A percentile compares a stretch with the other conserved stretches of the same genome.
Evolutionary conservation across 1,140 invertebrate genomes (phyloP).

Genomic region (Gonioctena quinquepunctata): DNA sequence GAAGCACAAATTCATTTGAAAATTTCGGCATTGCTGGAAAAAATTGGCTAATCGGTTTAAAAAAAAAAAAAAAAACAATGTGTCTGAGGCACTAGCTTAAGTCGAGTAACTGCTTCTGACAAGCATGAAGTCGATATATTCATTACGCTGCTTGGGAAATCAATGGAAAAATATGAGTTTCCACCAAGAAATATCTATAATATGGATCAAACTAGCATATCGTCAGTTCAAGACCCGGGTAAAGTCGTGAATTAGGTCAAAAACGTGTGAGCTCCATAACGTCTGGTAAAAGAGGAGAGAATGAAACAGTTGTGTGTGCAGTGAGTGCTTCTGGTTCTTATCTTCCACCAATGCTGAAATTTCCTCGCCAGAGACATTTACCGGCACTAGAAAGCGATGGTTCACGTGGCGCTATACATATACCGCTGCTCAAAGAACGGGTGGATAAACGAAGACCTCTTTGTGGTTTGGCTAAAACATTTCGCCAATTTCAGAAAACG

Average conservation of each 20-base stretch:
- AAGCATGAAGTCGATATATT: neutral
- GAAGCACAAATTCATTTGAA: neutral
- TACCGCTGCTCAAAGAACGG: neutral
- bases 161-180: neutral
- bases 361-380: neutral
- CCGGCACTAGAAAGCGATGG: neutral
- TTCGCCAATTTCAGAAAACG: slow-evolving; percentile 1
- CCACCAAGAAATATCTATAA: neutral
- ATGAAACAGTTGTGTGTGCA: neutral
- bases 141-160: neutral
- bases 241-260: neutral
- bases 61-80: neutral
- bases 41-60: neutral
- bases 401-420: neutral
- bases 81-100: neutral
- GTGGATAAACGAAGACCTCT: slow-evolving; percentile 24
- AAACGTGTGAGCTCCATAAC: neutral
- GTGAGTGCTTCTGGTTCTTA: neutral
- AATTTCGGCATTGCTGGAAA: neutral
- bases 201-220: slow-evolving; percentile 1
- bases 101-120: neutral
- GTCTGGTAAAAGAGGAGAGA: neutral
- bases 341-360: neutral
- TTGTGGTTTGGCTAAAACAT: slow-evolving; percentile 17
- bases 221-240: neutral